A percentile compares a stretch with the other conserved stretches of the same genome.
These are phyloP conservation scores for Clarias platycephalus DNA, from an alignment of 2,797 vertebrate species.

Conservation along the genomic window DNA sequence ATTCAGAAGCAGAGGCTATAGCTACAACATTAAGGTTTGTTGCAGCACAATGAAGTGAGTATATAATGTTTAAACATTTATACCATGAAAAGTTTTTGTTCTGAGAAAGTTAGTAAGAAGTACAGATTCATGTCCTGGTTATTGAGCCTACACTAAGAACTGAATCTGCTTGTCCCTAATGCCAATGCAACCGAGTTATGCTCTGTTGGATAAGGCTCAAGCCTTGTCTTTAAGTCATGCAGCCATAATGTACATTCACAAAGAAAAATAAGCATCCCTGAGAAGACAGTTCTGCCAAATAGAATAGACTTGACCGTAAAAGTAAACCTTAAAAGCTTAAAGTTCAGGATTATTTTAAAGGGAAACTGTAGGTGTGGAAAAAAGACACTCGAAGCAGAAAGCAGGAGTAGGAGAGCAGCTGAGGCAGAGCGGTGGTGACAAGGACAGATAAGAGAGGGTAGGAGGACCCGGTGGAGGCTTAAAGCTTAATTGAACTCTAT, in stretches of 20 bases:
- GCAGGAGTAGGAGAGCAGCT: background rate
- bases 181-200: background rate
- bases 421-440: slow-evolving; percentile 4
- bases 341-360: background rate
- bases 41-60: background rate
- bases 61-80: background rate
- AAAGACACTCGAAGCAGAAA: background rate
- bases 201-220: background rate
- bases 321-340: slow-evolving; percentile 10
- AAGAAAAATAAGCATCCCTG: background rate
- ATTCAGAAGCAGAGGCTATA: background rate
- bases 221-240: background rate
- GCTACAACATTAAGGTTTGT: background rate
- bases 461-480: slow-evolving; percentile 4
- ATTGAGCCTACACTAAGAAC: background rate
- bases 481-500: slow-evolving; percentile 26
- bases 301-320: background rate
- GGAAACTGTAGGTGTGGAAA: background rate
- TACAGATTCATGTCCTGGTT: background rate
- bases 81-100: too few species aligned
- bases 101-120: background rate
- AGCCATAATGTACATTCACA: background rate
- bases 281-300: background rate
- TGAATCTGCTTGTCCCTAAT: background rate
- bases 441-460: slow-evolving; percentile 19